Evolutionary conservation across 2,113 vertebrate genomes (phyloP).

Genomic region (Osmerus eperlanus): DNA sequence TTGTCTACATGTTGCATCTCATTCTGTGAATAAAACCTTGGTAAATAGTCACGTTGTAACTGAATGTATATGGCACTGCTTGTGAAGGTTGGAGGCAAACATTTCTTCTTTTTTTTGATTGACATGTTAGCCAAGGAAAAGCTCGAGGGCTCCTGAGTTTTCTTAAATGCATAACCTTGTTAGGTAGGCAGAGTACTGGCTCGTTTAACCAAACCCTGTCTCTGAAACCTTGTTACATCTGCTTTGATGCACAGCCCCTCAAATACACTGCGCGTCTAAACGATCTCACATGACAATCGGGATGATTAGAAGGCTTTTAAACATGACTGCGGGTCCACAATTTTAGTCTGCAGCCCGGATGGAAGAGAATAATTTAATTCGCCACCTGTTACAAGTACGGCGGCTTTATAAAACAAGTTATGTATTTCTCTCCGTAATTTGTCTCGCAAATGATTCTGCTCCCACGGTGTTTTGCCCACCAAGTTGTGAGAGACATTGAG

Average conservation of each 20-base stretch:
- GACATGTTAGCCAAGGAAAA: background rate
- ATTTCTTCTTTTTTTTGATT: background rate
- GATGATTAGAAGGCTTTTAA: slow-evolving; percentile 72
- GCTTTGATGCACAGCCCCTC: slow-evolving; percentile 68
- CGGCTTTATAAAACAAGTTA: slow-evolving; percentile 69
- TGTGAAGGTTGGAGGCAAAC: background rate
- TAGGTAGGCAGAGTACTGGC: slow-evolving; percentile 57
- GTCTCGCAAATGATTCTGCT: slow-evolving; percentile 44
- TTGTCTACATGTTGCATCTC: too few relatives aligned
- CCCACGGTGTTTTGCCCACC: background rate
- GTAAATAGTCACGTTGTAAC: too few relatives aligned
- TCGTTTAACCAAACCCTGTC: slow-evolving; percentile 64
- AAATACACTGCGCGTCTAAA: slow-evolving; percentile 66
- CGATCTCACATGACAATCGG: slow-evolving; percentile 71
- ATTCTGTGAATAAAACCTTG: background rate
- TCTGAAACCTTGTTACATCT: slow-evolving; percentile 70
- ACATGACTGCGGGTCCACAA: slow-evolving; percentile 64
- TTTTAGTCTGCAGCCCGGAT: slow-evolving; percentile 63
- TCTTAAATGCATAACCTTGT: slow-evolving; percentile 65
- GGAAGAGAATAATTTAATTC: slow-evolving; percentile 70
- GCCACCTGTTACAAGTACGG: slow-evolving; percentile 73
- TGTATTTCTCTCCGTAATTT: slow-evolving; percentile 66
- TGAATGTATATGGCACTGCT: too few relatives aligned
- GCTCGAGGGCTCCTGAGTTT: slow-evolving; percentile 60
- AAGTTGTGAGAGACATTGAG: too few relatives aligned